phyloP scores from a whole-genome alignment of 2,113 vertebrate genomes.

The Paedocypris sp. region DNA sequence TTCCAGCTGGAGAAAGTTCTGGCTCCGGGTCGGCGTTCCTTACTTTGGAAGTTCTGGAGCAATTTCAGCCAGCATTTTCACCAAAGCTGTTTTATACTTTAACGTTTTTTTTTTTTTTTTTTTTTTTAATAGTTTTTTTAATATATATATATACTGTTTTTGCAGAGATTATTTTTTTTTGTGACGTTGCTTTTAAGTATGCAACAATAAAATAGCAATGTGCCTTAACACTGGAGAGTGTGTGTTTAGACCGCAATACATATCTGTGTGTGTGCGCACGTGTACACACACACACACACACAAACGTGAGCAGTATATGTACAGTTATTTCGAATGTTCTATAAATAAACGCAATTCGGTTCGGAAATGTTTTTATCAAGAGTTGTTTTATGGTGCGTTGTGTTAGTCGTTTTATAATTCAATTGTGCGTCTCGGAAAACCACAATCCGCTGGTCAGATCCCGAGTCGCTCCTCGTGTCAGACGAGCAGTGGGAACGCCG shows the following conservation, averaged over 20 bases:
- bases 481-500: conserved; percentile 16
- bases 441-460: too few species aligned
- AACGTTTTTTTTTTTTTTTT: too few species aligned
- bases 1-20: too few species aligned
- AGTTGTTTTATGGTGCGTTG: neutral
- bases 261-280: conserved; percentile 7
- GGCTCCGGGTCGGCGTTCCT: too few species aligned
- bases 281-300: too few species aligned
- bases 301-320: conserved; percentile 23
- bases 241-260: conserved; percentile 31
- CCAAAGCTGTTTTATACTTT: too few species aligned
- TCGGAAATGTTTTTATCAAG: neutral
- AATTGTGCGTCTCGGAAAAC: neutral
- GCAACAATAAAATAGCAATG: conserved; percentile 34
- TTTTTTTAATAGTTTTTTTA: too few species aligned
- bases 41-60: too few species aligned
- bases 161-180: too few species aligned
- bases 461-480: neutral
- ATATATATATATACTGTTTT: too few species aligned
- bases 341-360: conserved; percentile 8
- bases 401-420: neutral
- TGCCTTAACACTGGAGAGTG: conserved; percentile 66
- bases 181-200: too few species aligned
- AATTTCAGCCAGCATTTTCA: too few species aligned
- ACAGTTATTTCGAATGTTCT: neutral